phyloP scores from a whole-genome alignment of 2,888 invertebrate species.

The Octonoba sinensis region DNA sequence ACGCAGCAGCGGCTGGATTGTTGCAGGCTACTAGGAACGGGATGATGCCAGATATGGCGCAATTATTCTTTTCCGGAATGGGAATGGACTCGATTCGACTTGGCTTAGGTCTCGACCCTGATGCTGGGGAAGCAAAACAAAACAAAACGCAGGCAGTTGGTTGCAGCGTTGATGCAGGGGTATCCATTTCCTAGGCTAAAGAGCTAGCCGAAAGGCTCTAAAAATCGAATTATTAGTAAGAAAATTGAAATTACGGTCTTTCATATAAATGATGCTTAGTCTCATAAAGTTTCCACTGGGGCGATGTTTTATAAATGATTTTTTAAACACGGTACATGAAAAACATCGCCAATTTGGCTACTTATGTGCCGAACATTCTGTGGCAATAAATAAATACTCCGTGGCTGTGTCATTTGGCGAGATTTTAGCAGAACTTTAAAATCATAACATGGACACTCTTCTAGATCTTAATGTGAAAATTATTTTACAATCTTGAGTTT shows the following conservation, averaged over 20 bases:
- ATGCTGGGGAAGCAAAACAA: slow-evolving; percentile 33
- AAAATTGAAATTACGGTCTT: slow-evolving; percentile 31
- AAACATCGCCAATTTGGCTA: slow-evolving; percentile 21
- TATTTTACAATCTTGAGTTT: too few species aligned
- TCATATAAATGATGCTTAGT: slow-evolving; percentile 42
- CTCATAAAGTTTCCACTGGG: slow-evolving; percentile 7
- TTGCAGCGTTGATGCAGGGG: slow-evolving; percentile 41
- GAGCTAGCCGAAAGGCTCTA: slow-evolving; percentile 56
- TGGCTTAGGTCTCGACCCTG: slow-evolving; percentile 46
- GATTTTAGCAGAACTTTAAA: background rate
- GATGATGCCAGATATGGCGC: slow-evolving; percentile 54
- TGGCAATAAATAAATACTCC: slow-evolving; percentile 50
- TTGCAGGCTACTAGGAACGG: slow-evolving; percentile 48
- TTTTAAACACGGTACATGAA: slow-evolving; percentile 6
- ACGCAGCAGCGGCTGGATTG: slow-evolving; percentile 32
- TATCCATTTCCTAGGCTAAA: slow-evolving; percentile 39
- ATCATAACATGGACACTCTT: too few species aligned
- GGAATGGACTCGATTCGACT: slow-evolving; percentile 55
- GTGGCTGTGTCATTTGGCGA: slow-evolving; percentile 42
- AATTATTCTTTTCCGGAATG: slow-evolving; percentile 59
- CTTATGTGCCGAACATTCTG: slow-evolving; percentile 33
- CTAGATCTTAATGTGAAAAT: too few species aligned
- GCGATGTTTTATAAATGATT: slow-evolving; percentile 1
- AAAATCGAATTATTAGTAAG: slow-evolving; percentile 47
- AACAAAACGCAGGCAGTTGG: slow-evolving; percentile 50